Conservation (phyloP, 2,113 vertebrate species). For the Plotosus lineatus region DNA sequence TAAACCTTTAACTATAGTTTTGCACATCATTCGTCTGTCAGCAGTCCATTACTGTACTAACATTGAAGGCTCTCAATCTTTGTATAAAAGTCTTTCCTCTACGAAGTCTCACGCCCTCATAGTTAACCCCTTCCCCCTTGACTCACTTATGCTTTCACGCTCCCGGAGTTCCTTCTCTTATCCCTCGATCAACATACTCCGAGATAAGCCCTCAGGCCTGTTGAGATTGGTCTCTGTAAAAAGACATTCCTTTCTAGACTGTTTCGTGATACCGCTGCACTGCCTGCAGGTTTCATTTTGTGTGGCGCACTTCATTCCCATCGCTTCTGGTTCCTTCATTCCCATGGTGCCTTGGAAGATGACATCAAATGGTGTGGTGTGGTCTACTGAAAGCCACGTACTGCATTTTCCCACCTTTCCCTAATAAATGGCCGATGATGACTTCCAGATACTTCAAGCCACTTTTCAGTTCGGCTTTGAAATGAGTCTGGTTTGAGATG, state of each 20-base stretch:
- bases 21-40: neutral
- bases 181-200: conserved; percentile 39
- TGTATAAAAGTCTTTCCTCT: conserved; percentile 19
- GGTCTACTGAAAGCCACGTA: neutral
- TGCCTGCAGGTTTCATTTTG: neutral
- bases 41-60: neutral
- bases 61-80: conserved; percentile 2
- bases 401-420: conserved; percentile 9
- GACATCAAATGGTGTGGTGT: conserved; percentile 9
- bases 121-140: conserved; percentile 55
- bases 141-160: conserved; percentile 26
- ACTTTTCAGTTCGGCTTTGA: conserved; percentile 54
- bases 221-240: conserved; percentile 58
- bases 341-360: neutral
- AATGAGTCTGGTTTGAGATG: conserved; percentile 48
- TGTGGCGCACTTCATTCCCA: neutral
- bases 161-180: conserved; percentile 20
- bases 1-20: neutral
- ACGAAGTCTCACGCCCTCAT: conserved; percentile 56
- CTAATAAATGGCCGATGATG: neutral
- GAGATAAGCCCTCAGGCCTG: conserved; percentile 58
- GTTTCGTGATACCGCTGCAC: conserved; percentile 13
- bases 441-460: conserved; percentile 60
- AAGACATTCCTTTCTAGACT: conserved; percentile 54
- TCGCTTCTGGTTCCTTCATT: neutral